These are phyloP conservation scores for Creontiades dilutus DNA, from an alignment of 2,888 invertebrate genomes.

Conservation along the genomic window DNA sequence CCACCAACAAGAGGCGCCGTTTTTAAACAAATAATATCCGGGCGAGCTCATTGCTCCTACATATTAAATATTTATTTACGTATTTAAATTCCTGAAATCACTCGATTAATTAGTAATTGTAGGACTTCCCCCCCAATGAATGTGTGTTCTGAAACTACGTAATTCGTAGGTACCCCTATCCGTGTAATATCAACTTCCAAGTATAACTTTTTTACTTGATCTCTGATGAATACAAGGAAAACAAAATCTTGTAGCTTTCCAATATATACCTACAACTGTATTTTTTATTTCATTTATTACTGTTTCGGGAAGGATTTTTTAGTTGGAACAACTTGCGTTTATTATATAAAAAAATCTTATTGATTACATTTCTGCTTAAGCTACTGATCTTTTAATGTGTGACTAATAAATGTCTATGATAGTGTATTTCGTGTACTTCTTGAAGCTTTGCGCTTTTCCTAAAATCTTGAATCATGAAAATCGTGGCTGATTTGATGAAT, in stretches of 20 bases:
- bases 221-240: neutral
- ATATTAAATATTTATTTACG: neutral
- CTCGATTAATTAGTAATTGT: neutral
- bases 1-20: constrained; percentile 83
- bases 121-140: neutral
- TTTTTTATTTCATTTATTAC: neutral
- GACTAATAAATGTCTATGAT: constrained; percentile 23
- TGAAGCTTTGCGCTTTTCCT: no score
- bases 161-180: neutral
- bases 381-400: neutral
- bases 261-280: neutral
- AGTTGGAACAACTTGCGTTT: neutral
- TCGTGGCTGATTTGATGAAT: no score
- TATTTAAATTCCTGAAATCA: neutral
- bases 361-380: neutral
- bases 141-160: neutral
- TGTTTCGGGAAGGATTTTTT: constrained; percentile 9
- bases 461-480: no score
- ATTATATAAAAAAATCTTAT: neutral
- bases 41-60: neutral
- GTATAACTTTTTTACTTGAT: neutral
- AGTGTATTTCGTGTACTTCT: neutral
- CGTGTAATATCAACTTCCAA: neutral
- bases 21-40: constrained; percentile 79
- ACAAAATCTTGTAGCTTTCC: neutral